These are phyloP conservation scores for Columba guinea DNA, from an alignment of 2,797 vertebrate species.

Conservation along the genomic window DNA sequence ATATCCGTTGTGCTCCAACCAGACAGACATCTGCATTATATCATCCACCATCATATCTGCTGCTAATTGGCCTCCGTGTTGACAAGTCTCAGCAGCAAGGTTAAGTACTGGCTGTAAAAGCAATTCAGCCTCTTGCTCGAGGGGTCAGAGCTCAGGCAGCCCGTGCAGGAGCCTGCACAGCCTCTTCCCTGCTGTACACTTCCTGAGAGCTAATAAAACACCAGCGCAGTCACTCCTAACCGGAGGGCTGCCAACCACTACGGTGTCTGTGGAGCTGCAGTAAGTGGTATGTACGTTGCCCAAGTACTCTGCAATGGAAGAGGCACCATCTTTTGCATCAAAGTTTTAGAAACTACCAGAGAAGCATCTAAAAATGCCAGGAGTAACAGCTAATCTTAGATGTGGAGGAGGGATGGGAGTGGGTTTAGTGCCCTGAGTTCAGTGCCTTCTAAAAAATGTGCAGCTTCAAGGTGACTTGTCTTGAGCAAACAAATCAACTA, in stretches of 20 bases:
- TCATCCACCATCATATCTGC: neutral
- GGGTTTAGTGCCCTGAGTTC: neutral
- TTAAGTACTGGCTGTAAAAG: conserved; percentile 52
- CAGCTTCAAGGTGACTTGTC: fast-evolving
- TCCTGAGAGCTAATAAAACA: conserved; percentile 30
- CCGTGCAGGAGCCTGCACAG: neutral
- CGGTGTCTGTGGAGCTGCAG: neutral
- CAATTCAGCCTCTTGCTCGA: neutral
- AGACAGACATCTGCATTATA: conserved; percentile 22
- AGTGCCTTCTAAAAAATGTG: fast-evolving
- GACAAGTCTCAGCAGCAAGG: conserved; percentile 42
- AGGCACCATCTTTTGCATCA: neutral
- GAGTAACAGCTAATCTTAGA: neutral
- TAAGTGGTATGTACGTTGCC: neutral
- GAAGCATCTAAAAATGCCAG: neutral
- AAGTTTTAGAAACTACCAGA: neutral
- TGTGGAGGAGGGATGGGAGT: fast-evolving
- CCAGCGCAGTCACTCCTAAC: neutral
- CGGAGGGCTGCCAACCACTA: neutral
- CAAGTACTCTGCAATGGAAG: neutral
- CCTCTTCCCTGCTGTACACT: neutral
- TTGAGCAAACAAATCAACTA: neutral
- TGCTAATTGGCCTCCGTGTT: conserved; percentile 55
- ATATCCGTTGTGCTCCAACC: neutral
- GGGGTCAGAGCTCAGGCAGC: conserved; percentile 7